Evolutionary conservation across 2,113 vertebrate species (phyloP).

Genomic region (Parus major): DNA sequence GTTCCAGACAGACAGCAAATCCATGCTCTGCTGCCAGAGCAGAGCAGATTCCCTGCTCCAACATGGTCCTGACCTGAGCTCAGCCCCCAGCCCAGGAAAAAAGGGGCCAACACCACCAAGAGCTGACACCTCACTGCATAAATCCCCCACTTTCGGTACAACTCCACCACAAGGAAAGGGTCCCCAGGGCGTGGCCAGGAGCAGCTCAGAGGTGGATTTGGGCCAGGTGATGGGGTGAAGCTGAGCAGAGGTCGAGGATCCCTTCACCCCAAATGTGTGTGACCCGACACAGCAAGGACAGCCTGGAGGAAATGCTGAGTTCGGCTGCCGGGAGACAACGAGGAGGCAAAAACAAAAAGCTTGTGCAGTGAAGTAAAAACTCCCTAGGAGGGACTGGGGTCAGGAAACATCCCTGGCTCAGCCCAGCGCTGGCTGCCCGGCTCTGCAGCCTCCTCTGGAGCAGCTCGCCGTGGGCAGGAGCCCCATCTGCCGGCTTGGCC

Average conservation of each 20-base stretch:
- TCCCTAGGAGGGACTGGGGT: neutral
- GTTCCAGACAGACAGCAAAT: neutral
- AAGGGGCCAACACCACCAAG: neutral
- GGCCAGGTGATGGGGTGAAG: neutral
- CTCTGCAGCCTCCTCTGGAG: neutral
- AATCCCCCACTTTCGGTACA: neutral
- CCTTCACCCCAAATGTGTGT: fast-evolving
- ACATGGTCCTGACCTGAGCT: neutral
- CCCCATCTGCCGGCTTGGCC: slow-evolving; percentile 48
- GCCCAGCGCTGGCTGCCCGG: neutral
- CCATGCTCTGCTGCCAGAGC: neutral
- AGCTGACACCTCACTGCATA: neutral
- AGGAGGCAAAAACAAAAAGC: neutral
- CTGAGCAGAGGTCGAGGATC: neutral
- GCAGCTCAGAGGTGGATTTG: neutral
- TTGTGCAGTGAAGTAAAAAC: neutral
- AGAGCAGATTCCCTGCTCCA: neutral
- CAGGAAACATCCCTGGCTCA: neutral
- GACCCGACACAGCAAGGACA: neutral
- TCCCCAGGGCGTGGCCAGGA: fast-evolving
- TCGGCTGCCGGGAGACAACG: neutral
- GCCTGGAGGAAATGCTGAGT: neutral
- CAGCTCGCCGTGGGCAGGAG: neutral
- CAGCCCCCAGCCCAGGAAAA: neutral
- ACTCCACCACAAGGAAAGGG: neutral